Evolutionary conservation across 2,797 vertebrate species (phyloP).

Genomic region (Otolemur crassicaudatus): DNA sequence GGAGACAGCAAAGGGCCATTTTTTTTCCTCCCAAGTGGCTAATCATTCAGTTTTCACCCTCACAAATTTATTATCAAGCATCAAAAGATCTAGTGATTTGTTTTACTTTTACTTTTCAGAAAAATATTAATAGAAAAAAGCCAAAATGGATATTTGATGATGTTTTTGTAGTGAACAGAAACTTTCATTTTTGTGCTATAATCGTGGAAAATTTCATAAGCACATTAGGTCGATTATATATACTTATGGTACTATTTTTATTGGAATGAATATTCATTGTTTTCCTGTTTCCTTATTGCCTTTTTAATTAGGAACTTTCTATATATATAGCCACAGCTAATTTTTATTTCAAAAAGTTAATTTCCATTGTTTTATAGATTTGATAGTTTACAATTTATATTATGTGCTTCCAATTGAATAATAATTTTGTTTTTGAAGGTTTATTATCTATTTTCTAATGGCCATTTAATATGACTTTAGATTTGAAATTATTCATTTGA

Average conservation of each 20-base stretch:
- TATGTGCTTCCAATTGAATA: background rate
- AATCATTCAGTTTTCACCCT: background rate
- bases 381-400: background rate
- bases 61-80: background rate
- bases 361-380: constrained; percentile 53
- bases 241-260: constrained; percentile 37
- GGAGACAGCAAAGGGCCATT: background rate
- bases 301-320: constrained; percentile 47
- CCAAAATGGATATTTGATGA: constrained; percentile 12
- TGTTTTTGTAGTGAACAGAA: constrained; percentile 42
- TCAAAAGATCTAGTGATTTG: constrained; percentile 34
- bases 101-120: constrained; percentile 27
- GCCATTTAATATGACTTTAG: background rate
- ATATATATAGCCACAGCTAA: background rate
- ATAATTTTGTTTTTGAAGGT: constrained; percentile 35
- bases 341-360: constrained; percentile 37
- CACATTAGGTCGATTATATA: background rate
- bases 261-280: constrained; percentile 17
- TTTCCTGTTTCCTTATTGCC: constrained; percentile 10
- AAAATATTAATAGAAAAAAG: constrained; percentile 52
- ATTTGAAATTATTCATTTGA: constrained; percentile 42
- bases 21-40: background rate
- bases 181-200: constrained; percentile 16
- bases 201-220: background rate
- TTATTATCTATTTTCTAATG: constrained; percentile 38